These are phyloP conservation scores for Notodonta ziczac DNA, from an alignment of 2,888 invertebrate species.

Conservation along the genomic window DNA sequence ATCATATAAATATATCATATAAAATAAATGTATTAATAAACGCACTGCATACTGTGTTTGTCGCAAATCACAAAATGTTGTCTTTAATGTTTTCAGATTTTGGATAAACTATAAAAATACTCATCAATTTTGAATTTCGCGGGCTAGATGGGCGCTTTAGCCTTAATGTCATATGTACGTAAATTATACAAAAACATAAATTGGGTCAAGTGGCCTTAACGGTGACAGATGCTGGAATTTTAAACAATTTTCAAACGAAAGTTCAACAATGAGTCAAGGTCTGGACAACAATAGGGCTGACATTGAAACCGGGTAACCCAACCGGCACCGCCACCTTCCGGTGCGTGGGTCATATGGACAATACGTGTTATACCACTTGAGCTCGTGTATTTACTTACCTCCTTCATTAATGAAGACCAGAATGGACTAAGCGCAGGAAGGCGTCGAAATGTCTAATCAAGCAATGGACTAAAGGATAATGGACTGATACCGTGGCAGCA, in stretches of 20 bases:
- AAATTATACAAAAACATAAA: not conserved
- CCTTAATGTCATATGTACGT: not conserved
- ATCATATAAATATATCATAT: no score
- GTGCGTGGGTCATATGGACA: slow-evolving; percentile 39
- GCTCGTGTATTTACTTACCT: not conserved
- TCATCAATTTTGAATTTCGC: no score
- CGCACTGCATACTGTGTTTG: no score
- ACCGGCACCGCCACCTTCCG: slow-evolving; percentile 26
- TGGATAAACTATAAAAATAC: no score
- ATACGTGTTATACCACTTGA: slow-evolving; percentile 4
- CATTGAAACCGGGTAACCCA: slow-evolving; percentile 26
- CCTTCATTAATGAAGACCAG: not conserved
- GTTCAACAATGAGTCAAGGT: slow-evolving; percentile 45
- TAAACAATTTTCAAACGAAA: slow-evolving; percentile 32
- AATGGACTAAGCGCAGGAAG: not conserved
- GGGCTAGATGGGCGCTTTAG: no score
- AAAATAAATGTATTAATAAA: no score
- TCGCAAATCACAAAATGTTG: no score
- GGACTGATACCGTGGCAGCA: not conserved
- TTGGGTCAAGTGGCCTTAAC: not conserved
- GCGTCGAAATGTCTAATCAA: not conserved
- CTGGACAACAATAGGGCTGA: slow-evolving; percentile 34
- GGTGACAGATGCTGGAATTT: slow-evolving; percentile 9
- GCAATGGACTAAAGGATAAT: not conserved
- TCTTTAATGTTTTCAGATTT: no score